Evolutionary conservation across 1,140 invertebrate genomes (phyloP), one percentile per base, ranked within the genome.

Genomic region (Drosophila lini): DNA sequence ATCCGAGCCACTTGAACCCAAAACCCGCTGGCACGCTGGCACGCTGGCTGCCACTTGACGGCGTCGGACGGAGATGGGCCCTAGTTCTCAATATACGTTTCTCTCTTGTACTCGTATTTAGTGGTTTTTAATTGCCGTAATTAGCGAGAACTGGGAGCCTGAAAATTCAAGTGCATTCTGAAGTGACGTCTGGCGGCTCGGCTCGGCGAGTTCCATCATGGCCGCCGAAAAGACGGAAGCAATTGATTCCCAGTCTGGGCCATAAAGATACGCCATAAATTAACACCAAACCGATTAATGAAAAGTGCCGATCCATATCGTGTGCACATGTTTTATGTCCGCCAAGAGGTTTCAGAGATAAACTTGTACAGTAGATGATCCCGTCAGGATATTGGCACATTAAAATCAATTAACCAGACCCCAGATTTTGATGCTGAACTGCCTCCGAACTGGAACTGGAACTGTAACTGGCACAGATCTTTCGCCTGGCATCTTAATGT

Each of bases 241-340:
- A 67, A 77, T 80, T 76, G 79, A 28, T 44, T 41, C 32, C 22
- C 10, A 47, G 55, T 32, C 22, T 22, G 61, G 36, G 78, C 40
- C 62, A 78, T 75, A 81, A 81, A 86, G 80, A 83, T 88, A 77
- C 40, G 63, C 83, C 44, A 86, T 86, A 86, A 86, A 86, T 86
- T 86, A 86, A 86, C 83, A 86, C 83, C 83, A 88, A 86, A 86
- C 71, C 83, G 83, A 83, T 83, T 86, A 88, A 81, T 86, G 83
- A 86, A 86, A 86, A 86, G 83, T 86, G 76, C 50, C 82, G 82
- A 86, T 86, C 75, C 75, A 48, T 80, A 88, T 88, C 82, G 65
- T 22, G 22, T 32, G 68, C 83, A 88, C 73, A 86, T 88, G 82
- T 81, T 65, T 68, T 53, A 22, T 76, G 40, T 73, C 48, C 19